A percentile compares a stretch with the other conserved stretches of the same genome.
These are phyloP conservation scores for Anadara kagoshimensis DNA, from an alignment of 1,140 invertebrate species.

Conservation along the genomic window DNA sequence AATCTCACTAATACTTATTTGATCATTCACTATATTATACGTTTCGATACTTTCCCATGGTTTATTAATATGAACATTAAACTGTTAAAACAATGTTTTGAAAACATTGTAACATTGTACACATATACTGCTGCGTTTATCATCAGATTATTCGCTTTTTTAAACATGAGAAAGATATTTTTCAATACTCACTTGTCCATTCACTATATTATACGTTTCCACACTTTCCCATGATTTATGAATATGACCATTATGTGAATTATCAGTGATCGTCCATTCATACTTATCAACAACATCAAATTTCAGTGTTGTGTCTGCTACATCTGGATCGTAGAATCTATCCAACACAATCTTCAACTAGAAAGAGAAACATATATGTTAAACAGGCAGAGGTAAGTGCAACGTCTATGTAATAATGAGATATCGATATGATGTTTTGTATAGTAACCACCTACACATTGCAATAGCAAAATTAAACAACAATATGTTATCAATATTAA, in stretches of 20 bases:
- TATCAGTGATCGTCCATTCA: conserved; percentile 45
- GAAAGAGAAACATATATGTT: not conserved
- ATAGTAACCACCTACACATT: not conserved
- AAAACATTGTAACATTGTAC: conserved; percentile 28
- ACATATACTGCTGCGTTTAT: conserved; percentile 16
- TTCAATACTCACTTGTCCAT: not conserved
- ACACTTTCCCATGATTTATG: conserved; percentile 30
- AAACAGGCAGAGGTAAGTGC: not conserved
- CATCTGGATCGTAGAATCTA: conserved; percentile 38
- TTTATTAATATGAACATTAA: conserved; percentile 20
- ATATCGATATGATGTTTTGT: not conserved
- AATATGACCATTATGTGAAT: conserved; percentile 13
- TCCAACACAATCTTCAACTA: conserved; percentile 26
- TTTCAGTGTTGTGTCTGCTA: conserved; percentile 19
- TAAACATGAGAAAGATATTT: conserved; percentile 24
- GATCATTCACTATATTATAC: too few species aligned
- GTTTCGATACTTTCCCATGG: conserved; percentile 26
- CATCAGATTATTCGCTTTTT: conserved; percentile 34
- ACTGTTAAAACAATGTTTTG: conserved; percentile 37
- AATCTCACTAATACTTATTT: too few species aligned
- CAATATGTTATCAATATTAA: too few species aligned
- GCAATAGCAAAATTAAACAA: too few species aligned
- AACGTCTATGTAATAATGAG: not conserved
- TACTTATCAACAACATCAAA: conserved; percentile 35
- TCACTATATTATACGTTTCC: too few species aligned